A percentile compares a stretch with the other conserved stretches of the same genome.
phyloP scores from a whole-genome alignment of 2,797 vertebrate genomes.

The Pseudochromis fuscus region DNA sequence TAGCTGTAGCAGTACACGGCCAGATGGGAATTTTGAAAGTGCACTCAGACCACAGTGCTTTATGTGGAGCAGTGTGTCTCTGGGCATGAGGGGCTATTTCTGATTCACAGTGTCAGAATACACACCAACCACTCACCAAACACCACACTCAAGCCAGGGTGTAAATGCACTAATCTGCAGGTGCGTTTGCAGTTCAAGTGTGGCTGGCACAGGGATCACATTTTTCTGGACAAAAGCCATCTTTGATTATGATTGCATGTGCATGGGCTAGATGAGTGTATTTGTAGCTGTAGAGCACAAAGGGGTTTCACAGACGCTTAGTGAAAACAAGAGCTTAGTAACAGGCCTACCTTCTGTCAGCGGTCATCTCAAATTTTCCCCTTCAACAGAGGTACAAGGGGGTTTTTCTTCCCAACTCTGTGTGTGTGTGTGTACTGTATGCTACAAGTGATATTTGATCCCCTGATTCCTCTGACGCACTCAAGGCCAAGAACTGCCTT shows the following conservation, averaged over 20 bases:
- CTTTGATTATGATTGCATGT: constrained; percentile 33
- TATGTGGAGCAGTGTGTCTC: constrained; percentile 71
- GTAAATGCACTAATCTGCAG: constrained; percentile 11
- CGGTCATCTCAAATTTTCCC: constrained; percentile 30
- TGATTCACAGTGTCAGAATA: constrained; percentile 78
- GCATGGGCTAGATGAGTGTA: constrained; percentile 30
- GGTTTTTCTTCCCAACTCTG: constrained; percentile 28
- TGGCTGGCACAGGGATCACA: constrained; percentile 5
- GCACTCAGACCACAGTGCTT: constrained; percentile 29
- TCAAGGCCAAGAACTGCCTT: constrained; percentile 35
- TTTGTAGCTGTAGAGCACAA: constrained; percentile 19
- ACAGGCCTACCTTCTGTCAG: constrained; percentile 30
- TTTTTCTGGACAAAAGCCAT: constrained; percentile 39
- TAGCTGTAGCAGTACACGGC: background rate
- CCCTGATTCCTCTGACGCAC: constrained; percentile 48
- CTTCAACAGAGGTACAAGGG: constrained; percentile 21
- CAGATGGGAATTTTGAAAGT: constrained; percentile 2
- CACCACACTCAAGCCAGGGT: constrained; percentile 11
- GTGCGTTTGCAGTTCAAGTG: constrained; percentile 13
- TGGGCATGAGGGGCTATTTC: constrained; percentile 82
- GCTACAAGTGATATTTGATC: constrained; percentile 37
- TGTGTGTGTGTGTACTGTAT: constrained; percentile 5
- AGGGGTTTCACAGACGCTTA: constrained; percentile 18
- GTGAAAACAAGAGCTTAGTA: constrained; percentile 16
- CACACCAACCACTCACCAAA: constrained; percentile 72